A percentile compares a stretch with the other conserved stretches of the same genome.
These are phyloP conservation scores for Hemibagrus guttatus DNA, from an alignment of 2,797 vertebrate genomes.

Conservation along the genomic window DNA sequence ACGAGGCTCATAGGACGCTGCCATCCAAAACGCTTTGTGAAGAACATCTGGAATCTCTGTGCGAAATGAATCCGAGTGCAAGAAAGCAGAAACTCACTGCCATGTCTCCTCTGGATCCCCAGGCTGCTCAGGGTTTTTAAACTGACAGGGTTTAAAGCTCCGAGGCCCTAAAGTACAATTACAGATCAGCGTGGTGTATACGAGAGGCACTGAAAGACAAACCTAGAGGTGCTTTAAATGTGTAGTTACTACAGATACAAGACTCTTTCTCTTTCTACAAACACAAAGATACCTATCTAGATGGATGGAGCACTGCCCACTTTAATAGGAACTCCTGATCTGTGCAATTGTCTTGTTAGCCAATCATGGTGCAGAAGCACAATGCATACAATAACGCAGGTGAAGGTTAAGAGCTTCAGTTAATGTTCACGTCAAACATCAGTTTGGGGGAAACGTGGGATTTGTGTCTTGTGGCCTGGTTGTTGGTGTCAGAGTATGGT, in stretches of 20 bases:
- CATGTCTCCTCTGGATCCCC: slow-evolving; percentile 39
- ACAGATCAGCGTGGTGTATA: neutral
- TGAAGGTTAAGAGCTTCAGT: neutral
- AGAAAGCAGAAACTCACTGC: slow-evolving; percentile 50
- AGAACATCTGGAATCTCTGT: slow-evolving; percentile 73
- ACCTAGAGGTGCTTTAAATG: neutral
- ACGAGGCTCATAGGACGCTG: slow-evolving; percentile 50
- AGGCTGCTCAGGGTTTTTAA: slow-evolving; percentile 36
- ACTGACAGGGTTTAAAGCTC: neutral
- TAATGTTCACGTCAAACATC: neutral
- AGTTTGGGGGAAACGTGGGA: neutral
- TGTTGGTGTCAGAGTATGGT: neutral
- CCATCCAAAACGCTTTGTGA: slow-evolving; percentile 68
- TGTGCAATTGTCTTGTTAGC: neutral
- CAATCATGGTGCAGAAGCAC: neutral
- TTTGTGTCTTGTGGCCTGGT: neutral
- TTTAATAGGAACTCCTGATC: neutral
- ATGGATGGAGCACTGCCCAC: too few relatives aligned
- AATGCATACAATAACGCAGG: neutral
- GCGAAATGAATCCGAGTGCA: slow-evolving; percentile 61
- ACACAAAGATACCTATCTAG: too few relatives aligned
- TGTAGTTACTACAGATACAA: neutral
- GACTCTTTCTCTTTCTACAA: too few relatives aligned
- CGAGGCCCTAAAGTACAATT: neutral
- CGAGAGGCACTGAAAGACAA: too few relatives aligned